Base-by-base conservation (phyloP, 2,113 vertebrate species). In the Cryptoleucopteryx plumbea region DNA sequence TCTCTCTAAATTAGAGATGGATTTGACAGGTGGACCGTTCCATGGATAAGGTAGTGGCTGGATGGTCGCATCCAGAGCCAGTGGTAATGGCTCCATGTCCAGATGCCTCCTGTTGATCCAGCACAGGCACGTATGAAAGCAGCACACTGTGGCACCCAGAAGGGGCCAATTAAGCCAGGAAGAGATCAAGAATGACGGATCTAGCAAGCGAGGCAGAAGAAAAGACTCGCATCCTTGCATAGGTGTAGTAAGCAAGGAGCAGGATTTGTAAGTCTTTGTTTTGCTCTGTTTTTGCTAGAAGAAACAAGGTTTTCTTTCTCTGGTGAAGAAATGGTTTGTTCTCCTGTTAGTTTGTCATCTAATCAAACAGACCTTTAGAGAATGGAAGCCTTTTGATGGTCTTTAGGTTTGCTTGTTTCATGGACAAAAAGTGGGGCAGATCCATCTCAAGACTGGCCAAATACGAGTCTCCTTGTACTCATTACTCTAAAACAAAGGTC, bases 41-140 rank as follows among this genome's bases (percentile, higher is more conserved):
- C 2, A 11, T 25, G 32, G 31, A 47, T 34, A 25, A 67, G 43
- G 31, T 25, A 34, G 17, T 9, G 8, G 65, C 32, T 34, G 32
- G 21, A 25, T 47, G 32, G 31, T 25, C 6, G 1, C 31, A 47
- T 45, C 15, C 65, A 47, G 14, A 23, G 21, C 12, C 16, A 45
- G 65, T 34, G 65, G 21, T 47, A 34, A 29, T 11, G 26, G n/a
- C 47, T 52, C n/a, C 36, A 16, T 38, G 10, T 71, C 68, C 2
- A 2, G 26, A 38, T 29, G 13, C 8, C 48, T 50, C 48, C n/a
- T 52, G 21, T 70, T 74, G 65, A 48, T 65, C 31, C 12, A 65
- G 4, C 10, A 11, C 7, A 11, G 14, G 1, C 19, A 47, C 0
- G 0, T 34, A 20, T n/a, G n/a, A 55, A 72, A 72, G 21, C 22